Percentiles rank a stretch among this genome's conserved stretches.
Evolutionary conservation across 1,140 invertebrate genomes (phyloP).

Genomic region (Idris sp.): DNA sequence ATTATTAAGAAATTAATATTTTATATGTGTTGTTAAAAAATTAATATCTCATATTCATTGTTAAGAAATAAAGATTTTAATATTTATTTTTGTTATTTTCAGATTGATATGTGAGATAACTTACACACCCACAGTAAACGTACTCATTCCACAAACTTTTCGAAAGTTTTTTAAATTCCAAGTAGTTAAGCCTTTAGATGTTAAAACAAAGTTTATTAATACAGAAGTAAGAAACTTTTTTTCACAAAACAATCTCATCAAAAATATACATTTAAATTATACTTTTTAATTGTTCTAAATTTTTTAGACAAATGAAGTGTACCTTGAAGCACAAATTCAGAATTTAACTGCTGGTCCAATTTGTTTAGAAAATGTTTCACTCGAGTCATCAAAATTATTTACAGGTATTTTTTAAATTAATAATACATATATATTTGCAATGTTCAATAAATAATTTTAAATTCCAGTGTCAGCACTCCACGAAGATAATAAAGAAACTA

Average conservation of each 20-base stretch:
- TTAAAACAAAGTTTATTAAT: slow-evolving; percentile 99
- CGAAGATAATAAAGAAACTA: slow-evolving; percentile 81
- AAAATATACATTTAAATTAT: no score
- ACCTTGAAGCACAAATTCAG: slow-evolving; percentile 97
- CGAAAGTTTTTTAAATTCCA: slow-evolving; percentile 99
- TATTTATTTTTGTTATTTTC: slow-evolving; percentile 62
- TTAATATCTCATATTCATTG: no score
- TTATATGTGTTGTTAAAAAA: no score
- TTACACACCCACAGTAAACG: slow-evolving; percentile 83
- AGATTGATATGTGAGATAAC: slow-evolving; percentile 97
- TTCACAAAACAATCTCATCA: no score
- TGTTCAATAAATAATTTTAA: background rate
- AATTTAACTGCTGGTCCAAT: slow-evolving; percentile 94
- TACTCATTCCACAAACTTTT: slow-evolving; percentile 86
- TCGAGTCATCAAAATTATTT: slow-evolving; percentile 95
- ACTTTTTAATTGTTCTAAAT: no score
- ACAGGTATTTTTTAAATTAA: slow-evolving; percentile 50
- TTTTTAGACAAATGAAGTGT: slow-evolving; percentile 93
- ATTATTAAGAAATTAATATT: no score
- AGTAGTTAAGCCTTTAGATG: slow-evolving; percentile 97
- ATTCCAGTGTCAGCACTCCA: slow-evolving; percentile 83
- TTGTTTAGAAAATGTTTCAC: slow-evolving; percentile 92
- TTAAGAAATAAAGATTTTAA: no score
- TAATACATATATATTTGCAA: no score
- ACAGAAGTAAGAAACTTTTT: slow-evolving; percentile 93